Percentiles rank a stretch among this genome's conserved stretches.
These are phyloP conservation scores for Crocodylus rhombifer DNA, from an alignment of 2,797 vertebrate genomes.

Conservation along the genomic window DNA sequence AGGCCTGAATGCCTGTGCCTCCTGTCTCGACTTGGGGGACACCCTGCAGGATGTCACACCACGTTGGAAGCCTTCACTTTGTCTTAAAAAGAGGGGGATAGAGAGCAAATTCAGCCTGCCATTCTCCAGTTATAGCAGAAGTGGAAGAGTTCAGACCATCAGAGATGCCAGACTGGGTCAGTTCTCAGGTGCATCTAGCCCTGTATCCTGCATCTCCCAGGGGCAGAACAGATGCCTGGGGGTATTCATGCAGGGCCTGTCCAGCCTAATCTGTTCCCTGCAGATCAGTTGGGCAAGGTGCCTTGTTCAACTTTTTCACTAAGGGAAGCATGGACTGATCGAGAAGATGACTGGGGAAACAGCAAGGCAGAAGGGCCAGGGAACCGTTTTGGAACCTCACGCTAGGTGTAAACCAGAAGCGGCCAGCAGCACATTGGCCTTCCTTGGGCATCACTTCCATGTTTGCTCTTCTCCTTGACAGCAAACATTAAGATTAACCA, in stretches of 20 bases:
- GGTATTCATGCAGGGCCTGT: no score
- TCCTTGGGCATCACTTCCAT: not conserved
- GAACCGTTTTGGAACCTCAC: not conserved
- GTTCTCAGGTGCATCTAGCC: no score
- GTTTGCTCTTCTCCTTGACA: not conserved
- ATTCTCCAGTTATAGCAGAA: not conserved
- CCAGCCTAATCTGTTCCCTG: no score
- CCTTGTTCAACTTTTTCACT: not conserved
- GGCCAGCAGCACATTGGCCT: not conserved
- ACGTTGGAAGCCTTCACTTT: not conserved
- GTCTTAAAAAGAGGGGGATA: not conserved
- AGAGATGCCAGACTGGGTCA: no score
- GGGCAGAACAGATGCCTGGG: no score
- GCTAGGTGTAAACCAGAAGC: not conserved
- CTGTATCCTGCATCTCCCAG: no score
- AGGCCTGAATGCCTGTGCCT: not conserved
- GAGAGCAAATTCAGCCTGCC: not conserved
- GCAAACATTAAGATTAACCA: not conserved
- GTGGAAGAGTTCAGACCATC: not conserved
- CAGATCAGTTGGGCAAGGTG: no score
- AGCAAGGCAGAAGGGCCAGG: not conserved
- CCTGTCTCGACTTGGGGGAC: fast-evolving
- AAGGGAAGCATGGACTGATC: not conserved
- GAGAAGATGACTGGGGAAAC: not conserved
- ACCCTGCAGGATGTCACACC: no score